Conservation (phyloP, 2,113 vertebrate genomes). For the Cairina moschata region DNA sequence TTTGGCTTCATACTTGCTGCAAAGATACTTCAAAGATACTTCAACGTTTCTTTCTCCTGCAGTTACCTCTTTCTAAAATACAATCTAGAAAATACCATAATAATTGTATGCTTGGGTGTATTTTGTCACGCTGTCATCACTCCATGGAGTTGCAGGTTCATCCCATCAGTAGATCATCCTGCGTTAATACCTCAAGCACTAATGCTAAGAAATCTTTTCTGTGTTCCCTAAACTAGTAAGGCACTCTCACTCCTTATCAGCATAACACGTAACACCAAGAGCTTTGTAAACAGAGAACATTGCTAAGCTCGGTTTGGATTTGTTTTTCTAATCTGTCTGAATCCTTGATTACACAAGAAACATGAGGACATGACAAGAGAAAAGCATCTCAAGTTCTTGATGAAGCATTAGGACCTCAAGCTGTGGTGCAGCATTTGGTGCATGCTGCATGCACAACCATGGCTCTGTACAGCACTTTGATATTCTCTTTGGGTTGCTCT, state of each 20-base stretch:
- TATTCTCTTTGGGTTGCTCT: neutral
- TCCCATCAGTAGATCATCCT: constrained; percentile 38
- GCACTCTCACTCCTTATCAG: constrained; percentile 36
- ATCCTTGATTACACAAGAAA: constrained; percentile 24
- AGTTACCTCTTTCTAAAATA: neutral
- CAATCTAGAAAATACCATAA: neutral
- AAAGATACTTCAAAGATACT: neutral
- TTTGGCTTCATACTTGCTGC: neutral
- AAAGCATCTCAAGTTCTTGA: neutral
- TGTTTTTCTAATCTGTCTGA: neutral
- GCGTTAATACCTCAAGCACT: neutral
- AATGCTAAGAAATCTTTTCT: constrained; percentile 33
- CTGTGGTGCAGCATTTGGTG: neutral
- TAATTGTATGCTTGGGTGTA: rapidly evolving
- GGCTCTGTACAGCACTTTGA: neutral
- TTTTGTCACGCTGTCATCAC: neutral
- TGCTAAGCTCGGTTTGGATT: neutral
- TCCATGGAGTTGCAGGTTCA: neutral
- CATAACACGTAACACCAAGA: neutral
- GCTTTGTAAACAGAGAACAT: constrained; percentile 38
- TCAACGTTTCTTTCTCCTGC: neutral
- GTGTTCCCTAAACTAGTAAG: neutral
- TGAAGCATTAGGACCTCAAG: neutral
- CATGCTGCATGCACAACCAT: rapidly evolving
- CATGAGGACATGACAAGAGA: neutral